Conservation (phyloP, 2,113 vertebrate species). For the Toxotes chatareus region DNA sequence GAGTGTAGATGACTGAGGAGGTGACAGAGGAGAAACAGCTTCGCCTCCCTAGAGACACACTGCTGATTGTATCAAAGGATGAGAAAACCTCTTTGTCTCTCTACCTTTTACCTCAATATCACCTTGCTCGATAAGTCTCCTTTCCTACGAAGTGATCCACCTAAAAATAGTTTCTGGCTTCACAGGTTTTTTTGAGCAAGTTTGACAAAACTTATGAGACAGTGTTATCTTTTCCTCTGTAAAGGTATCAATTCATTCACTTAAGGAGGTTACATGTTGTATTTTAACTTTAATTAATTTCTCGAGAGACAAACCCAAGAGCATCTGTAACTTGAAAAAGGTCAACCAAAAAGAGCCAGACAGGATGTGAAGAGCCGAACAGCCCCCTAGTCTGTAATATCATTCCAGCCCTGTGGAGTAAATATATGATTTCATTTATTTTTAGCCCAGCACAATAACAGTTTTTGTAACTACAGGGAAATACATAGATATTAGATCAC, state of each 20-base stretch:
- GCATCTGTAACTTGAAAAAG: constrained; percentile 40
- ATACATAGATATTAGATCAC: constrained; percentile 24
- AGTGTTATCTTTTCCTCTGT: constrained; percentile 28
- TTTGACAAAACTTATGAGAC: constrained; percentile 60
- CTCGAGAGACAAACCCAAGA: constrained; percentile 34
- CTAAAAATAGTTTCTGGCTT: constrained; percentile 50
- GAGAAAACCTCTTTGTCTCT: constrained; percentile 61
- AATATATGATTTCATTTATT: constrained; percentile 51
- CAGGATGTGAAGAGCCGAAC: constrained; percentile 19
- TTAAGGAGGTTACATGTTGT: constrained; percentile 9
- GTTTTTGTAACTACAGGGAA: constrained; percentile 21
- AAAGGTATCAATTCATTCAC: constrained; percentile 26
- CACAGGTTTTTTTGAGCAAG: constrained; percentile 33
- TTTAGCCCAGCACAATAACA: constrained; percentile 32
- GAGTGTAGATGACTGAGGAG: constrained; percentile 69
- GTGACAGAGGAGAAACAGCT: constrained; percentile 72
- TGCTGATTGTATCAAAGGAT: constrained; percentile 74
- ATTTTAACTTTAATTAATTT: constrained; percentile 44
- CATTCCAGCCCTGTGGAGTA: constrained; percentile 7
- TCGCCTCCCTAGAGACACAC: constrained; percentile 66
- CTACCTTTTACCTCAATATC: constrained; percentile 69
- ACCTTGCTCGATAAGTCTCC: constrained; percentile 69
- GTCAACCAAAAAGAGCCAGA: constrained; percentile 42
- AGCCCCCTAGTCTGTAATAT: constrained; percentile 33
- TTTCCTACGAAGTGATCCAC: constrained; percentile 13